Evolutionary conservation across 2,113 vertebrate species (phyloP).

Genomic region (Melanostigma gelatinosum): DNA sequence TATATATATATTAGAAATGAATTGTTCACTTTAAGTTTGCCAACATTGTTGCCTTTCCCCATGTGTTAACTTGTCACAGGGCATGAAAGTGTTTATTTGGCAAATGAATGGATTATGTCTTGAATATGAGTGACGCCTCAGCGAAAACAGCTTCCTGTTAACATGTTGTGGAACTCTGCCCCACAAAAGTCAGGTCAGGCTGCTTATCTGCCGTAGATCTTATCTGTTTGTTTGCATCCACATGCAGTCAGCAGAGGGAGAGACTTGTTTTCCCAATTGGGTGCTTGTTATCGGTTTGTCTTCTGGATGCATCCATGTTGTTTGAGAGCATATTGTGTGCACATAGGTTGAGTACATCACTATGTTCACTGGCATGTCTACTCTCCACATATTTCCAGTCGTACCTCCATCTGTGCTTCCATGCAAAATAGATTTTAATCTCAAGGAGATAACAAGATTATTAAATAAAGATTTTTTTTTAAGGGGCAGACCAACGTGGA

Average conservation of each 20-base stretch:
- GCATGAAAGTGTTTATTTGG: too few relatives aligned
- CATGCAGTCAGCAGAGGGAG: background rate
- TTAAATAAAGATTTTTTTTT: background rate
- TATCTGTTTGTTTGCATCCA: constrained; percentile 36
- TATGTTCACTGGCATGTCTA: background rate
- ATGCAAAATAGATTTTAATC: background rate
- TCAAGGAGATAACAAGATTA: background rate
- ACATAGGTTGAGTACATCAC: background rate
- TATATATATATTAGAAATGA: background rate
- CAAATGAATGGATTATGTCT: background rate
- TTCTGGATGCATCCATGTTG: background rate
- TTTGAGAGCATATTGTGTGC: background rate
- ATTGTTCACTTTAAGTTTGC: background rate
- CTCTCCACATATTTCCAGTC: background rate
- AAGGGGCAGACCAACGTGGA: background rate
- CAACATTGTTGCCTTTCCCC: background rate
- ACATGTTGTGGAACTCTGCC: constrained; percentile 22
- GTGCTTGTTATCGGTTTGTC: background rate
- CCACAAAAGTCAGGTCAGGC: background rate
- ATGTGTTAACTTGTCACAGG: too few relatives aligned
- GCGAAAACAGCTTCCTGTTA: constrained; percentile 1
- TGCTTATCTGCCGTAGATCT: background rate
- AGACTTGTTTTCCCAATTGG: background rate
- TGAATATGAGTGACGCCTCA: background rate
- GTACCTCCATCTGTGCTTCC: background rate